Evolutionary conservation across 2,797 vertebrate species (phyloP), one percentile per base, ranked within the genome.

Genomic region (Enteromius unitaeniatus): DNA sequence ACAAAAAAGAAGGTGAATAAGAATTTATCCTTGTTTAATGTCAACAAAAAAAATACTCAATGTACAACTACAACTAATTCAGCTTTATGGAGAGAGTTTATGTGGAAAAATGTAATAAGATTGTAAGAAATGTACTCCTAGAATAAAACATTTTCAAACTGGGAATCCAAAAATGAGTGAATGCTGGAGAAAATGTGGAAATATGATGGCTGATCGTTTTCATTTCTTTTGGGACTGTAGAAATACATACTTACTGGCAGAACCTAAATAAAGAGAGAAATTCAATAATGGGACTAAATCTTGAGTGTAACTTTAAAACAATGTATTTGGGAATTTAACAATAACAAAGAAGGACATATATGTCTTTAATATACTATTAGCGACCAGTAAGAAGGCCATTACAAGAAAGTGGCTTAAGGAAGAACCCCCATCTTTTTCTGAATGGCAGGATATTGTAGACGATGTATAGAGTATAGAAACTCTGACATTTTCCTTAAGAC

Each of bases 221-320:
- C 3, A 34, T 34, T 3, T 34, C 2, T 34, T 34, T 34, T 34
- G 31, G 31, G 31, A 34, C 31, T 34, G 31, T 34, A 34, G 31
- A 3, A 34, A 3, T 3, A 34, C 31, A 34, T 34, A 34, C 31
- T 34, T 34, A 34, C 31, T 34, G 31, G 31, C 31, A 34, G 31
- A 34, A 34, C 31, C 31, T 34, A 34, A 34, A 34, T 34, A 3
- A 34, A 34, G 31, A 64, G 62, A 64, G 31, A 31, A 64, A 64
- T 64, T 14, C 14, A 64, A 64, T 64, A 64, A 64, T 64, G 23
- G 62, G 23, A 31, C 14, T 28, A 11, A 31, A 28, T 64, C 26
- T 65, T 31, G 28, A 65, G 14, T 31, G 62, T 65, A 65, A 65
- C 62, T 31, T 65, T 34, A 65, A 65, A 65, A 65, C 28, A 53